phyloP scores from a whole-genome alignment of 2,113 vertebrate species.

The Agapornis roseicollis region DNA sequence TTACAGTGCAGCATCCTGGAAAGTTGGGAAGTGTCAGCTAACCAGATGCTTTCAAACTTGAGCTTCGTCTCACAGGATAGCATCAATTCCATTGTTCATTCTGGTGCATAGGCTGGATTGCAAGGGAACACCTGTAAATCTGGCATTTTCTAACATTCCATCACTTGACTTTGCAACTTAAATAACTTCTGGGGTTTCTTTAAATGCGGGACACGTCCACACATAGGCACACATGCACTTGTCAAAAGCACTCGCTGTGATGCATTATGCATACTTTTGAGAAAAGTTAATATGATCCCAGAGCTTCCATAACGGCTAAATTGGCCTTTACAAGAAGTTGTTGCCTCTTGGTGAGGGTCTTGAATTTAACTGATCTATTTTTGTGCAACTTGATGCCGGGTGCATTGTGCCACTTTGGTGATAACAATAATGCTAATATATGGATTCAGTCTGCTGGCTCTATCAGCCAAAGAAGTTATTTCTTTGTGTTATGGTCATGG shows the following conservation, averaged over 20 bases:
- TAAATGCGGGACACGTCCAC: constrained; percentile 1
- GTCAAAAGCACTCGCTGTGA: constrained; percentile 32
- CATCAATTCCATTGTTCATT: not conserved
- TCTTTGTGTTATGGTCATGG: constrained; percentile 30
- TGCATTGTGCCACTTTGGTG: not conserved
- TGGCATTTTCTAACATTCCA: not conserved
- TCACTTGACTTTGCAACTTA: constrained; percentile 15
- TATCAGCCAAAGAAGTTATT: constrained; percentile 13
- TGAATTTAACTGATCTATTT: constrained; percentile 53
- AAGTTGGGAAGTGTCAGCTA: not conserved
- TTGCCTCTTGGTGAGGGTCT: not conserved
- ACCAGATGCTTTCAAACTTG: not conserved
- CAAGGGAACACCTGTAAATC: constrained; percentile 9
- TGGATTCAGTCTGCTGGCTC: constrained; percentile 27
- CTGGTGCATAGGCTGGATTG: not conserved
- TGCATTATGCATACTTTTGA: constrained; percentile 30
- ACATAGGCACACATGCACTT: not conserved
- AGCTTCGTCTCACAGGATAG: not conserved
- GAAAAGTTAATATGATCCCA: constrained; percentile 38
- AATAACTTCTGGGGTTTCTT: constrained; percentile 12
- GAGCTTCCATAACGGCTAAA: constrained; percentile 28
- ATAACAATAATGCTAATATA: constrained; percentile 28
- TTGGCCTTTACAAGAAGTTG: constrained; percentile 54
- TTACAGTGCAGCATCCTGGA: not conserved
- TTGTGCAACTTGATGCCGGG: not conserved